Evolutionary conservation across 1,140 invertebrate genomes (phyloP), one percentile per base, ranked within the genome.

Genomic region (Caenorhabditis elegans): DNA sequence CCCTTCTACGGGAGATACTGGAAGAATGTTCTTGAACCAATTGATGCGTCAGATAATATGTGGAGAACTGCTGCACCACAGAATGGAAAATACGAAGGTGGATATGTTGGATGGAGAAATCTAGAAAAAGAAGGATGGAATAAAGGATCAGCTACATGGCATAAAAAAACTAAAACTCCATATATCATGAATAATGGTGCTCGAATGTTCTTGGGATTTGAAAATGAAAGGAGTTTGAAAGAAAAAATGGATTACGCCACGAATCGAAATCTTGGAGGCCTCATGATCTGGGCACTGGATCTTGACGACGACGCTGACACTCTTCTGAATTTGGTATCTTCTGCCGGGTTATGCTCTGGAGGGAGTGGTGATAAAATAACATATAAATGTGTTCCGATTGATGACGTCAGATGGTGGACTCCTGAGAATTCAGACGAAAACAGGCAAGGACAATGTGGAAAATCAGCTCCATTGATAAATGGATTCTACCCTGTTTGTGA

Each of bases 261-360:
- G 82, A 91, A 92, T 70, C 92, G 93, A 82, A 91, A 93, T 78
- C 91, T 97, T 11, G 96, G 95, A 86, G 96, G 95, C 86, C 93
- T 94, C 51, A 94, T 95, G 11, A 91, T 96, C 5, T 92, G 93
- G 51, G 95, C 96, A 2, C 94, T 98, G 82, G 95, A 97, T 89
- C 96, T 95, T 86, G 96, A 98, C 83, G 96, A 98, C 90, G 83
- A 85, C 49, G 48, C 82, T 3, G 47, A 76, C n/a, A 82, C 86
- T 3, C 53, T 88, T 46, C 46, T 88, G 3, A 82, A 86, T 8
- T 34, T 79, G 28, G 46, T 77, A 3, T 77, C 76, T 31, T 48
- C 43, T 24, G 76, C 76, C 22, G 26, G 28, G 15, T n/a, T 77
- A 24, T 77, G 76, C 47, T 47, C 43, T 11, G 47, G 26, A 11